Conservation (phyloP, 2,113 vertebrate species). For the Oncorhynchus mykiss region DNA sequence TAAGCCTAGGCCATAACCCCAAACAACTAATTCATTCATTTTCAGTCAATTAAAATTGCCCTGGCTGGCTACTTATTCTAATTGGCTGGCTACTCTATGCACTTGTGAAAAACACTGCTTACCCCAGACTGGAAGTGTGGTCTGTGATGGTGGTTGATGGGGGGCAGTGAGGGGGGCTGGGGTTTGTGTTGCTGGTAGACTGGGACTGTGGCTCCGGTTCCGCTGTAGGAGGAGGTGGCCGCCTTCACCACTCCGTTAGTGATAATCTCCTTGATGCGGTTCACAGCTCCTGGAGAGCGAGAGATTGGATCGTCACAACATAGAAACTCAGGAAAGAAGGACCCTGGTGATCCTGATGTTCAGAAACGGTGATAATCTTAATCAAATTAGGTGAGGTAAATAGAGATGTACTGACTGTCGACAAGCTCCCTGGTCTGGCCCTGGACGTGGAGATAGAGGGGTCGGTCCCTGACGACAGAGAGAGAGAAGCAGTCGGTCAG, state of each 20-base stretch:
- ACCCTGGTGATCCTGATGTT: no score
- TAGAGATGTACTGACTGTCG: slow-evolving; percentile 83
- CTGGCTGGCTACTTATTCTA: no score
- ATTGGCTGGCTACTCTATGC: no score
- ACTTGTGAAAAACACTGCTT: slow-evolving; percentile 39
- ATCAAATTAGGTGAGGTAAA: not conserved
- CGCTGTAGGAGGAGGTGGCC: slow-evolving; percentile 79
- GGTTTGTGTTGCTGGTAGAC: slow-evolving; percentile 91
- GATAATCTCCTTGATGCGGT: slow-evolving; percentile 97
- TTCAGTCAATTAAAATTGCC: no score
- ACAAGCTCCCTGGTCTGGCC: slow-evolving; percentile 93
- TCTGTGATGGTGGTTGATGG: slow-evolving; percentile 80
- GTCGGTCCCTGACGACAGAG: slow-evolving; percentile 81
- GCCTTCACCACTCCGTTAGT: slow-evolving; percentile 96
- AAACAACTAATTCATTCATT: no score
- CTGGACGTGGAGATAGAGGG: slow-evolving; percentile 94
- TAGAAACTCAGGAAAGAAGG: not conserved
- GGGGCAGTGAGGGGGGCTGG: slow-evolving; percentile 49
- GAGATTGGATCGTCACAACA: not conserved
- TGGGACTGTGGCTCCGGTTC: slow-evolving; percentile 79
- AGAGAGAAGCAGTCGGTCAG: slow-evolving; percentile 12
- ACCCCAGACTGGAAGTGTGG: slow-evolving; percentile 92
- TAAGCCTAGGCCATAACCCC: no score
- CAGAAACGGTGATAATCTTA: no score
- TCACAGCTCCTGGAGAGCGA: slow-evolving; percentile 84